Percentiles rank a stretch among this genome's conserved stretches.
phyloP scores from a whole-genome alignment of 2,113 vertebrate species.

The Calypte anna region DNA sequence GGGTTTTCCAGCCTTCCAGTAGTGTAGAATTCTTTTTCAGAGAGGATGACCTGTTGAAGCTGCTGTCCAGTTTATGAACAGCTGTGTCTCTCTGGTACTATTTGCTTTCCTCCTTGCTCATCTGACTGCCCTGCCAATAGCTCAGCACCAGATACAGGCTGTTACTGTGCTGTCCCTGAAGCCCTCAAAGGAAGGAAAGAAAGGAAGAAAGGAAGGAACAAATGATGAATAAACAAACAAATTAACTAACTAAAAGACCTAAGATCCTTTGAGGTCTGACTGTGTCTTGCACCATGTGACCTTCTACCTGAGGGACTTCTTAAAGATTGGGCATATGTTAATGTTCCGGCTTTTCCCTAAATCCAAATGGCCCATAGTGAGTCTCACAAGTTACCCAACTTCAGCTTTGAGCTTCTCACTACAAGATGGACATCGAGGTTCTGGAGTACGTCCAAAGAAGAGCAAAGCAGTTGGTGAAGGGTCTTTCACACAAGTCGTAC shows the following conservation, averaged over 20 bases:
- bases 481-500: background rate
- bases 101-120: background rate
- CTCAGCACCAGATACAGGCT: background rate
- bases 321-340: background rate
- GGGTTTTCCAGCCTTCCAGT: background rate
- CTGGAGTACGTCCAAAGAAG: background rate
- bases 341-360: background rate
- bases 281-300: background rate
- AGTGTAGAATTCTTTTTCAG: background rate
- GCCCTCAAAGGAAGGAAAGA: background rate
- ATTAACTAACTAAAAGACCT: rapidly evolving
- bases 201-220: background rate
- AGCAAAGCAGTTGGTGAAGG: background rate
- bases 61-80: background rate
- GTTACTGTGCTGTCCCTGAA: background rate
- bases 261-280: background rate
- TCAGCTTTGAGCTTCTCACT: background rate
- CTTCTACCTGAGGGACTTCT: background rate
- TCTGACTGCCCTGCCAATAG: background rate
- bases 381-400: background rate
- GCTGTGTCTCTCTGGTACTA: background rate
- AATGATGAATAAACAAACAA: background rate
- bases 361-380: background rate
- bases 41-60: background rate
- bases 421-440: background rate